Evolutionary conservation across 1,140 invertebrate genomes (phyloP).

Genomic region (Drosophila ercepeae): DNA sequence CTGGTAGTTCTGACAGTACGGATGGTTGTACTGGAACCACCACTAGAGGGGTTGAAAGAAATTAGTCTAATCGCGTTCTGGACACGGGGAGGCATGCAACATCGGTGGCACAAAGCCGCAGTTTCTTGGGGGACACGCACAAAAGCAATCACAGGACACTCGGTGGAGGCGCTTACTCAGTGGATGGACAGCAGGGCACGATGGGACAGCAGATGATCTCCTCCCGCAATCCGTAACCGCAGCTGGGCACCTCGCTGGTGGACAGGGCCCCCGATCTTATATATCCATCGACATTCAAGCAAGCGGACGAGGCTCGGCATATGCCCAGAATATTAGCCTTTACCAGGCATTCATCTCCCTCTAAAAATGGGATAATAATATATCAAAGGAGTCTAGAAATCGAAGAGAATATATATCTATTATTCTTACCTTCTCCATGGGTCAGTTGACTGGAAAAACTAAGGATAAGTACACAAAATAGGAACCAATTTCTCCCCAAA

Average conservation of each 20-base stretch:
- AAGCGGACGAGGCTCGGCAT: constrained; percentile 43
- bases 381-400: background rate
- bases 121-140: background rate
- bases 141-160: background rate
- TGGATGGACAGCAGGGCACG: constrained; percentile 40
- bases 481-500: background rate
- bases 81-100: constrained; percentile 29
- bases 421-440: background rate
- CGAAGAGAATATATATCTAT: background rate
- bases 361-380: constrained; percentile 10
- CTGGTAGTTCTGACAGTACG: background rate
- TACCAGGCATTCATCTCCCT: constrained; percentile 50
- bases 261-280: constrained; percentile 36
- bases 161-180: constrained; percentile 27
- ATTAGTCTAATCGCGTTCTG: background rate
- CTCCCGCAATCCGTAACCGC: constrained; percentile 51
- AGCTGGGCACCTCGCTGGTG: constrained; percentile 52
- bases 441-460: background rate
- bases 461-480: background rate
- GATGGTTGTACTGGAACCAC: background rate
- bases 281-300: constrained; percentile 46
- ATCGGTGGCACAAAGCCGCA: constrained; percentile 27
- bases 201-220: constrained; percentile 76
- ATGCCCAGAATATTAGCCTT: constrained; percentile 35
- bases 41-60: constrained; percentile 1